Base-by-base conservation (phyloP, 2,888 invertebrate genomes). In the Eledona agricola region DNA sequence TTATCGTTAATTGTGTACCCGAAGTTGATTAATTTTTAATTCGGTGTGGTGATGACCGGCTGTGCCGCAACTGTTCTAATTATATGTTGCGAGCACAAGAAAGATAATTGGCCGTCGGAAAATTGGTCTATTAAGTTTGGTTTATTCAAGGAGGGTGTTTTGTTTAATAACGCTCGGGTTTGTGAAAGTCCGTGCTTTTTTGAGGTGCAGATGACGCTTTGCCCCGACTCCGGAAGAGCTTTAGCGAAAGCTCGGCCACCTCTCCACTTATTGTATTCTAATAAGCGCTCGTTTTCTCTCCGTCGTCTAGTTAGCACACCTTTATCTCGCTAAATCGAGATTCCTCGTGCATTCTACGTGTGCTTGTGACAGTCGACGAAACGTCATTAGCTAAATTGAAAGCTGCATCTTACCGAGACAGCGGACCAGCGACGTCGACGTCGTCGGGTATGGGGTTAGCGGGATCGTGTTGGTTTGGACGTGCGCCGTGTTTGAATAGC, bases 371-470 rank as follows among this genome's bases (percentile, higher is more conserved):
- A 75, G 75, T 74, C 74, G 72, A 74, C 72, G 73, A 74, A 75
- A 75, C 74, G 74, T 76, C 76, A 76, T 76, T 76, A 76, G 76
- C 75, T 70, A 76, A 76, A 76, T 76, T 76, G 76, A 76, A 76
- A 75, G 76, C 74, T 74, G 75, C 76, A 76, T 76, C 75, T 76
- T 74, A 71, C 69, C 67, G 62, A 62, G 69, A 71, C 70, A 72
- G 70, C 54, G 55, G 70, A 28, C 67, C 74, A 66, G 56, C 31
- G 56, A 45, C 28, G 51, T 45, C 35, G 45, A 57, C 43, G 35
- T 12, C 34, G 32, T 51, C 47, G 29, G 50, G 59, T 58, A 60
- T 64, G 70, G 60, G 66, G 34, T 55, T 55, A 49, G 54, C 31
- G 31, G 15, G 17, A 42, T 46, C 64, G 17, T 38, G 34, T 60